phyloP scores from a whole-genome alignment of 2,113 vertebrate species.

The Pelmatolapia mariae region DNA sequence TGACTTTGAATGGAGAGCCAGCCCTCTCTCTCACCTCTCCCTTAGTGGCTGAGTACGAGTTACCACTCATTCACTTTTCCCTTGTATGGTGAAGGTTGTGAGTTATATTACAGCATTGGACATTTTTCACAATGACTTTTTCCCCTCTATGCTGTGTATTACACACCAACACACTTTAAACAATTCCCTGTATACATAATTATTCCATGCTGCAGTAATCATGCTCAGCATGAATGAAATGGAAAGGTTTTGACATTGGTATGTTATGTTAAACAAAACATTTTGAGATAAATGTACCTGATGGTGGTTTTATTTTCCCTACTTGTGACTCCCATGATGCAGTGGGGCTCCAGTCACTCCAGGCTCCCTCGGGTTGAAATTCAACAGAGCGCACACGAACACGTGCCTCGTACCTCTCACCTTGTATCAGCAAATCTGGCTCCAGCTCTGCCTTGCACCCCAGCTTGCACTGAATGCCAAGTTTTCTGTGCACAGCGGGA shows the following conservation, averaged over 20 bases:
- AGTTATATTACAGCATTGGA: not conserved
- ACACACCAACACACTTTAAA: not conserved
- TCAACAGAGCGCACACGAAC: fast-evolving
- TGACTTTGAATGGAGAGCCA: too few relatives aligned
- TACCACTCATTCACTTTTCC: too few relatives aligned
- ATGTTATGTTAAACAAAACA: not conserved
- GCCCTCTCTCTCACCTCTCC: too few relatives aligned
- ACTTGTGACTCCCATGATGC: slow-evolving; percentile 15
- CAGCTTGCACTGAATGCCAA: fast-evolving
- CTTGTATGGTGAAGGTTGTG: not conserved
- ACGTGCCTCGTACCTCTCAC: not conserved
- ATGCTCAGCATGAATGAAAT: not conserved
- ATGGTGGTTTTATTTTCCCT: not conserved
- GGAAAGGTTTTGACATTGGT: fast-evolving
- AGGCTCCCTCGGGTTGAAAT: fast-evolving
- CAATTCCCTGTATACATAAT: not conserved
- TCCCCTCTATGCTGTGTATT: not conserved
- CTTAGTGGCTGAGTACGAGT: too few relatives aligned
- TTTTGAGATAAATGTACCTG: not conserved
- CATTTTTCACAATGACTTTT: not conserved
- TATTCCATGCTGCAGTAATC: not conserved
- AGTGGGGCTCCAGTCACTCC: slow-evolving; percentile 59
- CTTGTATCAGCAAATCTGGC: not conserved
- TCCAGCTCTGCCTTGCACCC: not conserved
- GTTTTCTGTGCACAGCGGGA: fast-evolving